Evolutionary conservation across 2,888 invertebrate genomes (phyloP).

Genomic region (Tetragnatha montana): DNA sequence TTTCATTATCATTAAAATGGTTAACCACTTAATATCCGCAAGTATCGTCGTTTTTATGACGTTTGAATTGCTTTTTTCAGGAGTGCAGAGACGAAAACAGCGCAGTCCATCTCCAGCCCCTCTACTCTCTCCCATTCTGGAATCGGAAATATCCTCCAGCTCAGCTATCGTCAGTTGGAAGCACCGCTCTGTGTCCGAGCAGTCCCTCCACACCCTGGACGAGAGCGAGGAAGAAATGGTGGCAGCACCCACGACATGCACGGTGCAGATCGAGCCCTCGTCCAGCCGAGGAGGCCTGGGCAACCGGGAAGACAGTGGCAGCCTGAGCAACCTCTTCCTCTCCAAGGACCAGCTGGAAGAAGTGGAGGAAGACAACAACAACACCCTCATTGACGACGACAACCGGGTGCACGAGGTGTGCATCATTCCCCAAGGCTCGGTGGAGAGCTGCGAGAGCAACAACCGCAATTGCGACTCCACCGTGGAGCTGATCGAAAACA

Average conservation of each 20-base stretch:
- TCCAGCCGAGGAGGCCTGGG: slow-evolving; percentile 20
- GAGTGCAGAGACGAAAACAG: slow-evolving; percentile 45
- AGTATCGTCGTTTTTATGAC: too few relatives aligned
- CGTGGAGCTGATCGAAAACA: slow-evolving; percentile 26
- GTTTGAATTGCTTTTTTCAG: slow-evolving; percentile 24
- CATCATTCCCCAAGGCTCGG: slow-evolving; percentile 57
- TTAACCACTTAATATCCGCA: too few relatives aligned
- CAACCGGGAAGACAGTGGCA: slow-evolving; percentile 65
- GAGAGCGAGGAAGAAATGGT: slow-evolving; percentile 57
- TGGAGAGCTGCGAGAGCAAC: slow-evolving; percentile 49
- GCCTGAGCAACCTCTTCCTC: slow-evolving; percentile 67
- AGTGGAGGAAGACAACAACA: slow-evolving; percentile 58
- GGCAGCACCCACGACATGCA: slow-evolving; percentile 13
- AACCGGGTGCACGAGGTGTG: slow-evolving; percentile 62
- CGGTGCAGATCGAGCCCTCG: slow-evolving; percentile 54
- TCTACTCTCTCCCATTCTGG: slow-evolving; percentile 62
- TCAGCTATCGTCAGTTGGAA: slow-evolving; percentile 70
- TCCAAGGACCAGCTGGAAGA: slow-evolving; percentile 64
- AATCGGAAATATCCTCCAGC: slow-evolving; percentile 68
- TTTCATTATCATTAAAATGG: too few relatives aligned
- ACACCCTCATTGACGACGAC: slow-evolving; percentile 59
- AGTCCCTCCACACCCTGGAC: slow-evolving; percentile 63
- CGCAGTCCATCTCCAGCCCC: slow-evolving; percentile 67
- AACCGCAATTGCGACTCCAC: slow-evolving; percentile 9
- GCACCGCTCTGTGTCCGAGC: slow-evolving; percentile 67